Base-by-base conservation (phyloP, 2,113 vertebrate species). In the Gymnorhina tibicen region DNA sequence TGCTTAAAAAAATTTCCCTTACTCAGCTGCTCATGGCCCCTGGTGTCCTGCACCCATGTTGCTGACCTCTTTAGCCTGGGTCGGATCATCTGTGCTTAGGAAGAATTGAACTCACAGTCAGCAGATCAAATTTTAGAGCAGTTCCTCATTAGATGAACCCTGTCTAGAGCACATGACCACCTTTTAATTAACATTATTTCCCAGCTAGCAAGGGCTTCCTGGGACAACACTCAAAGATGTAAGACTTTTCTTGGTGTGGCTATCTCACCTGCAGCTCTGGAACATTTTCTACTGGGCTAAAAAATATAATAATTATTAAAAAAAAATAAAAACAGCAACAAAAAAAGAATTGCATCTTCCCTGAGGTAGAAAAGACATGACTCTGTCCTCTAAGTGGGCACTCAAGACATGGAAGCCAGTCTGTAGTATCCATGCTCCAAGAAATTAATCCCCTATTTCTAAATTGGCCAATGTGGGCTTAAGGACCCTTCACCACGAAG, bases 131-230 rank as follows among this genome's bases (percentile, higher is more conserved):
- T 60, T 66, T 64, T 56, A 49, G 39, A 35, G 39, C 7, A 39
- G 41, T 56, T 91, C 22, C 14, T 52, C 24, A 24, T 56, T 44
- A 47, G 4, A 19, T 27, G 1, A 30, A 24, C 6, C 27, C 44
- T 42, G 5, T 30, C 21, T 73, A 69, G 9, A 77, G 24, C 27
- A 59, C 16, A 14, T 0, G 0, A 47, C 8, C 27, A 46, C 9
- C 28, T n/a, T 37, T 41, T 42, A 47, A 30, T 52, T 70, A 41
- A 22, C 15, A 23, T 35, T 33, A 66, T 81, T 66, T 58, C 4
- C 1, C 35, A 74, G 28, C 26, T 73, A 66, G 13, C 37, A 62
- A 33, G 18, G 28, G 10, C 33, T 70, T 70, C 72, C 58, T 44
- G 46, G 27, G 32, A 66, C 22, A 84, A 39, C 7, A 9, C 18